Evolutionary conservation across 2,113 vertebrate genomes (phyloP).

Genomic region (Rissa tridactyla): DNA sequence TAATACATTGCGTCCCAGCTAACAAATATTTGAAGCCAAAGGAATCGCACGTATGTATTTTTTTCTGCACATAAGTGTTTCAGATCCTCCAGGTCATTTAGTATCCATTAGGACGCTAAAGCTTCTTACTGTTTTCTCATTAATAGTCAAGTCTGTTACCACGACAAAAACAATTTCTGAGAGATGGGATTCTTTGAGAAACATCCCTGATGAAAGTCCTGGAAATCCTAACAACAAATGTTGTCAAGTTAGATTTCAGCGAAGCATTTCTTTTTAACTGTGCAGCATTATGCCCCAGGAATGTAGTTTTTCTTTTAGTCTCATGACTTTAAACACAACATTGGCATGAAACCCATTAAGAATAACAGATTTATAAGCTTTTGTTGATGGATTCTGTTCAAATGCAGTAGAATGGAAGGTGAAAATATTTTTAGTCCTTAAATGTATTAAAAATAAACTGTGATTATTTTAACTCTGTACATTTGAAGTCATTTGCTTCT

Average conservation of each 20-base stretch:
- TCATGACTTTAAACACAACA: conserved; percentile 44
- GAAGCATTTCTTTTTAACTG: conserved; percentile 25
- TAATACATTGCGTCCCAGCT: not conserved
- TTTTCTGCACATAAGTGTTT: conserved; percentile 42
- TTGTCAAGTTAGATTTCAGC: conserved; percentile 38
- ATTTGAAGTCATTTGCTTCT: conserved; percentile 31
- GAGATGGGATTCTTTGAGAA: conserved; percentile 40
- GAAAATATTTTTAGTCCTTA: conserved; percentile 59
- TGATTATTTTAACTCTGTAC: conserved; percentile 48
- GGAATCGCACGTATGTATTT: conserved; percentile 32
- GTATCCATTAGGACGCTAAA: conserved; percentile 58
- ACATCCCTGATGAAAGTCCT: conserved; percentile 58
- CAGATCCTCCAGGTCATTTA: conserved; percentile 59
- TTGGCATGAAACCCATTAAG: conserved; percentile 47
- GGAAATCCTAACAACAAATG: conserved; percentile 56
- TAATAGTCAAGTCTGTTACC: conserved; percentile 60
- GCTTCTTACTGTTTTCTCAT: conserved; percentile 65
- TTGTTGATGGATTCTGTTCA: conserved; percentile 49
- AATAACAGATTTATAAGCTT: conserved; percentile 56
- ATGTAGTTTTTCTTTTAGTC: conserved; percentile 42
- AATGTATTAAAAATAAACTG: conserved; percentile 40
- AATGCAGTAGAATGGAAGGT: conserved; percentile 35
- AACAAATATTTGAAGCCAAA: not conserved
- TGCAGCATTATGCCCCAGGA: conserved; percentile 28
- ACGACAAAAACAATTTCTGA: conserved; percentile 65